Conservation (phyloP, 1,140 invertebrate species). For the Zelostemma sp. region DNA sequence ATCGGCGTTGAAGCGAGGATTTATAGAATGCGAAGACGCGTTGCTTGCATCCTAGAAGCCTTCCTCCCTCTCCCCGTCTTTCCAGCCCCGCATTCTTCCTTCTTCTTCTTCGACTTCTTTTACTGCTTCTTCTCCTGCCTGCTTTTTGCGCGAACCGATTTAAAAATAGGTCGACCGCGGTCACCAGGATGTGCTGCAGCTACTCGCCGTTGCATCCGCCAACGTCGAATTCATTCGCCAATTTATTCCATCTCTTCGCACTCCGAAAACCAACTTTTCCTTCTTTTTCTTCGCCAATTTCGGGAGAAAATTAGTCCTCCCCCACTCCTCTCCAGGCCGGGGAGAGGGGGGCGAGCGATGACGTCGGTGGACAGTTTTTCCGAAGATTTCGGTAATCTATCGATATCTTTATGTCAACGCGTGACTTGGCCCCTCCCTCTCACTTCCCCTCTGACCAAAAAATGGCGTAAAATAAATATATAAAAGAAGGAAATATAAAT, state of each 20-base stretch:
- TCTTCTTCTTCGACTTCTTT: conserved; percentile 14
- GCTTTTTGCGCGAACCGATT: conserved; percentile 21
- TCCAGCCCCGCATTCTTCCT: conserved; percentile 39
- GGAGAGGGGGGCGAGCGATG: no score
- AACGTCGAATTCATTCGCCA: not conserved
- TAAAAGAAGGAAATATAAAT: not conserved
- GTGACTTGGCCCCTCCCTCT: no score
- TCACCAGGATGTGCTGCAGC: conserved; percentile 42
- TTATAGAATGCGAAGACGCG: conserved; percentile 39
- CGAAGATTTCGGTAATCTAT: no score
- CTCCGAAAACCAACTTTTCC: no score
- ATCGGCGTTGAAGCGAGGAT: conserved; percentile 36
- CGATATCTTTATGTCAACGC: no score
- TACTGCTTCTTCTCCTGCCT: conserved; percentile 14
- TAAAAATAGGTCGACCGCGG: conserved; percentile 58
- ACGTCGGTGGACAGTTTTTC: no score
- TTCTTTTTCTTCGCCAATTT: no score
- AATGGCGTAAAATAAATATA: not conserved
- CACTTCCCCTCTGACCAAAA: not conserved
- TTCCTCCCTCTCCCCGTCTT: not conserved
- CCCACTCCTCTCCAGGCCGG: no score
- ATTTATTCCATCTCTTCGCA: no score
- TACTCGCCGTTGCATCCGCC: not conserved
- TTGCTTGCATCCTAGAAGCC: conserved; percentile 39
- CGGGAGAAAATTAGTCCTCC: no score